These are phyloP conservation scores for Enteromius viviparus DNA, from an alignment of 2,797 vertebrate species.

Conservation along the genomic window DNA sequence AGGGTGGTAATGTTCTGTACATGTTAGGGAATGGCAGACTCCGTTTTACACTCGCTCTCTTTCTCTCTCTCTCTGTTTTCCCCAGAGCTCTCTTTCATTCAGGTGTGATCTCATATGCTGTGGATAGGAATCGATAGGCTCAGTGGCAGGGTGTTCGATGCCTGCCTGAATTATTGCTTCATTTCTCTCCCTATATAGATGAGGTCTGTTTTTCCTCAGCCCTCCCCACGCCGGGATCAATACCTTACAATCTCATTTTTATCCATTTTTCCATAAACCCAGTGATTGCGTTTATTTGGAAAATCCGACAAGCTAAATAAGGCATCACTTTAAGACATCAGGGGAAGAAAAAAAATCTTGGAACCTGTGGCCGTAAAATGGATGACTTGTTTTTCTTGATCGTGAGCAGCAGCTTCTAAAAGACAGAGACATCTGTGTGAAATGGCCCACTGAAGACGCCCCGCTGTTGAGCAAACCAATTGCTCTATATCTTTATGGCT, in stretches of 20 bases:
- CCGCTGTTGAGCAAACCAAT: slow-evolving; percentile 55
- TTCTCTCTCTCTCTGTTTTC: slow-evolving; percentile 58
- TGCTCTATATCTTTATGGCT: slow-evolving; percentile 54
- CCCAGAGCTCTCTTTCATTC: slow-evolving; percentile 68
- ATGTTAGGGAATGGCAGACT: slow-evolving; percentile 56
- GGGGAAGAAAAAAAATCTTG: slow-evolving; percentile 65
- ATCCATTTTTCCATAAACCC: slow-evolving; percentile 99
- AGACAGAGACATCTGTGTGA: slow-evolving; percentile 60
- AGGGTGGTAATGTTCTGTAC: slow-evolving; percentile 79
- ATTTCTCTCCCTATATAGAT: slow-evolving; percentile 98
- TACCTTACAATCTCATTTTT: slow-evolving; percentile 94
- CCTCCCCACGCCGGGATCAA: slow-evolving; percentile 81
- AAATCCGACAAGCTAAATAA: slow-evolving; percentile 99
- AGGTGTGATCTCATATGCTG: slow-evolving; percentile 82
- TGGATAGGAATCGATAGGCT: slow-evolving; percentile 85
- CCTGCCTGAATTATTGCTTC: slow-evolving; percentile 97
- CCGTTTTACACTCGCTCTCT: slow-evolving; percentile 59
- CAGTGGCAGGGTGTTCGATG: slow-evolving; percentile 93
- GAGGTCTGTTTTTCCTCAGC: slow-evolving; percentile 79
- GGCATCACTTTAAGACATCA: slow-evolving; percentile 76
- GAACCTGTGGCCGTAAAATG: slow-evolving; percentile 79
- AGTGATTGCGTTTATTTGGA: slow-evolving; percentile 98
- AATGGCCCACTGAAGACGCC: slow-evolving; percentile 57
- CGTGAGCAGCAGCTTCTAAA: slow-evolving; percentile 64
- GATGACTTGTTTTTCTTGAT: slow-evolving; percentile 77